Conservation (phyloP, 2,113 vertebrate genomes). For the Agapornis roseicollis region DNA sequence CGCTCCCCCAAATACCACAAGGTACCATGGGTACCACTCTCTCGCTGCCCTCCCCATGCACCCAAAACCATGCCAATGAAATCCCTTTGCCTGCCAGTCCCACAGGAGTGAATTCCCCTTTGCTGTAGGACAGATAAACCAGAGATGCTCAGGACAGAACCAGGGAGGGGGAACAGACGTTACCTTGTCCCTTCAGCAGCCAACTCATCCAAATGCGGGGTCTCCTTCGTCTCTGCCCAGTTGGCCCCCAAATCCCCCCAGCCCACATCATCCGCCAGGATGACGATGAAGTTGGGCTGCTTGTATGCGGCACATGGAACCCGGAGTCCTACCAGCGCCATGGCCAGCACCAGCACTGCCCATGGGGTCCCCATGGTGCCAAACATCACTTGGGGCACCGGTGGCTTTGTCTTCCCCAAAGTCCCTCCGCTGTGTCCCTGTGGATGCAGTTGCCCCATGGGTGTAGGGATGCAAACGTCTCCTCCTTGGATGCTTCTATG, state of each 20-base stretch:
- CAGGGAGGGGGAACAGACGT: neutral
- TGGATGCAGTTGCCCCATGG: fast-evolving
- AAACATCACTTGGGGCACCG: neutral
- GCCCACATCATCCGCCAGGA: conserved; percentile 93
- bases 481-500: neutral
- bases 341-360: conserved; percentile 44
- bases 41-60: neutral
- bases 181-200: conserved; percentile 86
- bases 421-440: neutral
- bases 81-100: neutral
- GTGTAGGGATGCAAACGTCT: fast-evolving
- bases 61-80: neutral
- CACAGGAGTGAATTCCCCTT: neutral
- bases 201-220: conserved; percentile 83
- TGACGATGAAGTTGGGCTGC: conserved; percentile 88
- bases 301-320: neutral
- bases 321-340: conserved; percentile 52
- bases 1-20: neutral
- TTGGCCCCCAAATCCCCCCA: conserved; percentile 94
- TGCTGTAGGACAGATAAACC: neutral
- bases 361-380: conserved; percentile 63
- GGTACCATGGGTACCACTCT: neutral
- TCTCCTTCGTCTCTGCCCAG: conserved; percentile 76
- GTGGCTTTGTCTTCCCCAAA: fast-evolving
- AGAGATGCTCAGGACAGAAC: neutral